These are phyloP conservation scores for Ephialtes manifestator DNA, from an alignment of 2,888 invertebrate species.

Conservation along the genomic window DNA sequence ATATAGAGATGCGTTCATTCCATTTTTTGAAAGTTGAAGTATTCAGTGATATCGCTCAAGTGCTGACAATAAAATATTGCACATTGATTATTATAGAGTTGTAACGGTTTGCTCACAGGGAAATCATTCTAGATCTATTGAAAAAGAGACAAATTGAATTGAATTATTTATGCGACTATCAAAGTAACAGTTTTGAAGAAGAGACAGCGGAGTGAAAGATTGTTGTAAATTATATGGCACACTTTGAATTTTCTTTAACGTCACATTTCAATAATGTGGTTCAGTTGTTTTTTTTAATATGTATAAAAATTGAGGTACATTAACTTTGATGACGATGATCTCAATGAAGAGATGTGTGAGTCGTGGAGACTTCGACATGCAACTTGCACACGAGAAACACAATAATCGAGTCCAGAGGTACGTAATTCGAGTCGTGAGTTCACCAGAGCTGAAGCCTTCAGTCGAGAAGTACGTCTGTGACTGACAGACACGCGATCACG, in stretches of 20 bases:
- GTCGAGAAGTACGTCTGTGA: slow-evolving; percentile 47
- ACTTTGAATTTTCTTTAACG: neutral
- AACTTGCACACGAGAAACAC: slow-evolving; percentile 30
- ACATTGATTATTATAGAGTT: neutral
- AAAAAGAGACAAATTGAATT: neutral
- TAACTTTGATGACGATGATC: slow-evolving; percentile 33
- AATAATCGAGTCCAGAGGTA: slow-evolving; percentile 46
- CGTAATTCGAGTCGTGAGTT: slow-evolving; percentile 62
- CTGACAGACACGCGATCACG: slow-evolving; percentile 67
- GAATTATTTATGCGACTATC: neutral
- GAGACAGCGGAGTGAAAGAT: neutral
- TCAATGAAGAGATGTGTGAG: slow-evolving; percentile 31
- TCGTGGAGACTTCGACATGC: slow-evolving; percentile 34
- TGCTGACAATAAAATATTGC: neutral
- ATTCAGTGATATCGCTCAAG: neutral
- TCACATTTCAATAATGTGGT: neutral
- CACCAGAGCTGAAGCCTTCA: slow-evolving; percentile 22
- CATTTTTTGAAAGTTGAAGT: neutral
- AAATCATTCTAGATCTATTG: neutral
- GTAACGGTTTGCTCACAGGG: neutral
- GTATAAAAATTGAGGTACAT: neutral
- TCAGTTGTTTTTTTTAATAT: neutral
- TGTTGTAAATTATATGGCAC: neutral
- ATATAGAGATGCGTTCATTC: neutral
- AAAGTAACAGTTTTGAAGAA: neutral